Base-by-base conservation (phyloP, 2,888 invertebrate species). In the Rhingia campestris region DNA sequence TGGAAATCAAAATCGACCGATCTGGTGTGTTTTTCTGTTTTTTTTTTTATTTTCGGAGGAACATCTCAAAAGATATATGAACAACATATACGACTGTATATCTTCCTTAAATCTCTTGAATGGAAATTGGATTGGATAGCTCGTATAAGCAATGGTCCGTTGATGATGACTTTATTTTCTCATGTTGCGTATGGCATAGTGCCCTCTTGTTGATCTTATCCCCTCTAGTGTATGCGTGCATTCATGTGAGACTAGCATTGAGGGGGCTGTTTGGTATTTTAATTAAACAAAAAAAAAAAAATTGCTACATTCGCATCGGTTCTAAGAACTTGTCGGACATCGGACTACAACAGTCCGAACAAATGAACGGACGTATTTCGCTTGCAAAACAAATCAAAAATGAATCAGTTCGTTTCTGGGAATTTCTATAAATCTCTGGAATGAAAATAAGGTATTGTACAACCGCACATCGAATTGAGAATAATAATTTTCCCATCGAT, bases 91-190 rank as follows among this genome's bases (percentile, higher is more conserved):
- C 22, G 22, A 2, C 35, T 6, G 51, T 10, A 30, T 30, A 9
- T 30, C 30, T 30, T n/a, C 47, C 53, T 14, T 4, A n/a, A 49
- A 49, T 63, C 37, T 47, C 7, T 47, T 10, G 56, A 35, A 47
- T 51, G 33, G 33, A 61, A 72, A 59, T 72, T 33, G 51, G 59
- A 53, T 32, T 70, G 49, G 22, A 9, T 30, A 61, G 49, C 30
- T 33, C 7, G 39, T 37, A 39, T 14, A 67, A 56, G 22, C 73
- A 63, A 73, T 67, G 56, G 73, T 39, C 58, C 69, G 45, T 45
- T 22, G 79, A 53, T 53, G 79, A 82, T 73, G 82, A 58, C 79
- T 79, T 69, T 64, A 73, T 82, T 79, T 59, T 49, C 49, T 63
- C 54, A 69, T 61, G 49, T 70, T 54, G 45, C 54, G 54, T 75